Conservation (phyloP, 2,888 invertebrate genomes). For the Synergus umbraculus region DNA sequence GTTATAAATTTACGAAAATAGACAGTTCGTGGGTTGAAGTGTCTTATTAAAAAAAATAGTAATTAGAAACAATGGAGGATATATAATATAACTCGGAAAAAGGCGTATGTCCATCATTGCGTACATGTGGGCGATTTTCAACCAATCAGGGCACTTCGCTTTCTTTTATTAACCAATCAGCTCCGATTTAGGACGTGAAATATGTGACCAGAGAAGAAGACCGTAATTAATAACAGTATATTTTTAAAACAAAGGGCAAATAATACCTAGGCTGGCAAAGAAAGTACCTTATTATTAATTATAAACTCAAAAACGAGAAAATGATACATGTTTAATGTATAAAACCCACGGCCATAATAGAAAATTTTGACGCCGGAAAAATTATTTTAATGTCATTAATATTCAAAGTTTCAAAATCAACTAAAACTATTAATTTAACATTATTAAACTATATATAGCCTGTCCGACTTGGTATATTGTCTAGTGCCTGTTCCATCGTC, state of each 20-base stretch:
- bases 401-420: not conserved
- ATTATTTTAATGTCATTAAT: too few relatives aligned
- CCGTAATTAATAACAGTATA: not conserved
- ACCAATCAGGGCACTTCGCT: constrained; percentile 45
- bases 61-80: not conserved
- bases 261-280: not conserved
- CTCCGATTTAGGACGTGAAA: constrained; percentile 59
- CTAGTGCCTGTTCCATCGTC: constrained; percentile 5
- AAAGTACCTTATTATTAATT: not conserved
- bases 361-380: too few relatives aligned
- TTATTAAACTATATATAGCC: not conserved
- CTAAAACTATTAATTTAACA: not conserved
- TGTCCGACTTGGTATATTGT: not conserved
- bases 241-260: not conserved
- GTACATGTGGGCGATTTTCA: constrained; percentile 50
- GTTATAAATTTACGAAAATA: not conserved
- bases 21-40: not conserved
- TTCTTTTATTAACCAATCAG: constrained; percentile 63
- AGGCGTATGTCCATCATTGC: too few relatives aligned
- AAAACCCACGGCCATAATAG: not conserved
- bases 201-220: constrained; percentile 51
- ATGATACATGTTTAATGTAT: not conserved
- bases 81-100: constrained; percentile 37
- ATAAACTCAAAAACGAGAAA: not conserved
- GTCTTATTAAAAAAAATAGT: not conserved